phyloP scores from a whole-genome alignment of 2,888 invertebrate species.

The Branchipolynoe longqiensis region DNA sequence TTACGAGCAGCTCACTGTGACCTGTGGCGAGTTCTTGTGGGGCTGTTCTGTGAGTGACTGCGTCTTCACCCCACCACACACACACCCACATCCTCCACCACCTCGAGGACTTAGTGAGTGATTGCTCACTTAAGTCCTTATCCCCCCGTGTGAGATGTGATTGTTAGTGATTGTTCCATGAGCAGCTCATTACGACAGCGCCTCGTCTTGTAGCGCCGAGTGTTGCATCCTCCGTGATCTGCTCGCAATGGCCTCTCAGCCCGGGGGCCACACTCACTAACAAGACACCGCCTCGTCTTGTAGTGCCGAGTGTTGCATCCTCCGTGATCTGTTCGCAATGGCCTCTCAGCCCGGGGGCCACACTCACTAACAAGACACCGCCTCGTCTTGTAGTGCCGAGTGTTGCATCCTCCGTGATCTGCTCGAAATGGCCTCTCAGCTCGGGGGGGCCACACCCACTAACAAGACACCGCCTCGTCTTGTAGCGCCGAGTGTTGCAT shows the following conservation, averaged over 20 bases:
- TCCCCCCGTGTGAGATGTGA: constrained; percentile 44
- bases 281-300: no score
- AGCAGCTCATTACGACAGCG: constrained; percentile 45
- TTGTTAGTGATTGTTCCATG: constrained; percentile 43
- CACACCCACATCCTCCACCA: no score
- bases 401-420: background rate
- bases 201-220: constrained; percentile 13
- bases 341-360: no score
- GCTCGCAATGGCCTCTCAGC: background rate
- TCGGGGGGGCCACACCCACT: no score
- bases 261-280: no score
- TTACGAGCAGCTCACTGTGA: background rate
- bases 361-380: no score
- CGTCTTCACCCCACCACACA: no score
- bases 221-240: constrained; percentile 14
- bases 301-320: background rate
- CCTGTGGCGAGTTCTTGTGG: background rate
- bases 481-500: no score
- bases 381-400: background rate
- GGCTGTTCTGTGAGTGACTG: background rate
- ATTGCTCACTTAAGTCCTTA: constrained; percentile 45
- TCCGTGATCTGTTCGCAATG: background rate
- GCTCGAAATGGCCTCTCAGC: no score
- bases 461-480: no score
- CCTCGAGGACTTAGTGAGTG: background rate